Base-by-base conservation (phyloP, 92 coral and sea anemone species). In the Actinernus sp. region DNA sequence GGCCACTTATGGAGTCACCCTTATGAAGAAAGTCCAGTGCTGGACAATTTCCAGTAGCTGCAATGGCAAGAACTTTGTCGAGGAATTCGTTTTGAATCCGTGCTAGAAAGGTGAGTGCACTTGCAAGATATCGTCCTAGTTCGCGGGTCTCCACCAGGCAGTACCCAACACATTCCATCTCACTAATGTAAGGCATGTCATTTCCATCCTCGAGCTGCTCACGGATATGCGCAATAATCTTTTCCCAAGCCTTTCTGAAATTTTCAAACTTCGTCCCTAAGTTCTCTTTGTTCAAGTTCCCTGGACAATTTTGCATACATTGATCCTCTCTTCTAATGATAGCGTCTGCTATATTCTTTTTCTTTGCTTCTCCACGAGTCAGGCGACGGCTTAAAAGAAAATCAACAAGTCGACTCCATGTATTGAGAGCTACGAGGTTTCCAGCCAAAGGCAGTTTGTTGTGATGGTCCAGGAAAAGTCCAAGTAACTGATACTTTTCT, bases 61-160 rank as follows among this genome's bases (percentile, higher is more conserved):
- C 93, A 43, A 95, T 68, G 21, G 65, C 48, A 0, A 91, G 85
- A 16, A 86, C 75, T 58, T 76, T 89, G 46, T 76, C 88, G 41
- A 95, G 26, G 58, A 95, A 70, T 54, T 44, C 74, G 56, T 95
- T 95, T 78, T 95, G 99, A 57, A 80, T 59, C 14, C 86, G 28
- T 24, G 76, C 90, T 11, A 95, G 86, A 48, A 72, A 38, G 40
- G 57, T 71, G 32, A 95, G 58, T 16, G 91, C 88, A 22, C 79
- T 46, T 46, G 81, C 66, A 26, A 95, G 89, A 32, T 68, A 95
- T 33, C 52, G 34, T 8, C 97, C 99, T 22, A 58, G 18, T 22
- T 64, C 95, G 11, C 71, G 74, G 26, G 69, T 85, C 43, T 95
- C 97, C 25, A 84, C 74, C n/a, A 95, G 73, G 57, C 99, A 95